These are phyloP conservation scores for Nothobranchius furzeri DNA, from an alignment of 2,113 vertebrate genomes.

Conservation along the genomic window DNA sequence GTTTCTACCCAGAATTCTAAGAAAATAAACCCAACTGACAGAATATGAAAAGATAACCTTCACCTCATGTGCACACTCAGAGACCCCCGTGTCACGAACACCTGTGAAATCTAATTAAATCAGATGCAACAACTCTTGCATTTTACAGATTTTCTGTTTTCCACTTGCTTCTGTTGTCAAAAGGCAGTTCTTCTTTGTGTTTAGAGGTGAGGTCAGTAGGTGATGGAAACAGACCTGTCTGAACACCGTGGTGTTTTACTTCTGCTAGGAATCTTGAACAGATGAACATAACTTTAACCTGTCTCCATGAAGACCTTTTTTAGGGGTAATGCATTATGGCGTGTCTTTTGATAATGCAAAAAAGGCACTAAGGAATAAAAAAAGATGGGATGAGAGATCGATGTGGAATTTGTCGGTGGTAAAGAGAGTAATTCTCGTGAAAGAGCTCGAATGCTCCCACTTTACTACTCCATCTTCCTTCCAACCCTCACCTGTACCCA, in stretches of 20 bases:
- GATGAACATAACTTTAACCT: too few species aligned
- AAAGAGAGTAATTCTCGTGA: too few species aligned
- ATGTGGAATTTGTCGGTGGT: too few species aligned
- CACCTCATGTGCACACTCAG: conserved; percentile 1
- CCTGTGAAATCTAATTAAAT: neutral
- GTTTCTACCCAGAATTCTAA: conserved; percentile 26
- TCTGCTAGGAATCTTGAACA: too few species aligned
- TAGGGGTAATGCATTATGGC: conserved; percentile 38
- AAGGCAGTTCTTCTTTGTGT: neutral
- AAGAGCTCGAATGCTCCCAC: too few species aligned
- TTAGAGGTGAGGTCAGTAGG: neutral
- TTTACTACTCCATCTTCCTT: too few species aligned
- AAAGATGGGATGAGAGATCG: too few species aligned
- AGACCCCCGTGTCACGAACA: neutral
- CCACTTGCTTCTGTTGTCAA: neutral
- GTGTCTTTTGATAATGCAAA: neutral
- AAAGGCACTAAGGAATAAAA: too few species aligned
- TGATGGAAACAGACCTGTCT: too few species aligned
- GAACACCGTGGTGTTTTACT: too few species aligned
- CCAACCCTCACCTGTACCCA: too few species aligned
- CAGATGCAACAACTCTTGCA: neutral
- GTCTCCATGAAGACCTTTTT: conserved; percentile 33
- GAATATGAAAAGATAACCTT: conserved; percentile 35
- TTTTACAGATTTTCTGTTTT: neutral
- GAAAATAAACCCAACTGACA: conserved; percentile 31